Evolutionary conservation across 2,113 vertebrate species (phyloP), one percentile per base, ranked within the genome.

Genomic region (Eleginops maclovinus): DNA sequence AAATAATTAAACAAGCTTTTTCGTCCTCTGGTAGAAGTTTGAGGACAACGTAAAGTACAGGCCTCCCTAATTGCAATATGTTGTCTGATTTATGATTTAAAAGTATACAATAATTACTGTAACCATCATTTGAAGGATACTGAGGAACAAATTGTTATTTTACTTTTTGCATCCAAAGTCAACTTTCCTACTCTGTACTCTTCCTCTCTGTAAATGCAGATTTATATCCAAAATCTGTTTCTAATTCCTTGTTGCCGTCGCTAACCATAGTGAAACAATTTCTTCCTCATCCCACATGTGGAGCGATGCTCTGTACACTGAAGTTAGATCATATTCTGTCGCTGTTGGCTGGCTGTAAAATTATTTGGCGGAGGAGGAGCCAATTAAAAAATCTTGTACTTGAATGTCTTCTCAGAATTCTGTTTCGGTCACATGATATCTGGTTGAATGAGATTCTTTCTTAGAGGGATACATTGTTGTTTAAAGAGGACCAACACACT

Each of bases 131-230:
- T 8, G 43, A 15, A 46, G 19, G 24, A 55, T 56, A 41, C 47
- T 43, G 81, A 76, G 78, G 81, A 86, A 72, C 81, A 77, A 82
- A 73, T 13, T 72, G 11, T 74, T 80, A 11, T 86, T 84, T 77
- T 55, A 65, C 72, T 87, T 75, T 58, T 81, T 77, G 68, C 73
- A 82, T 88, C 46, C 75, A 5, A 78, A 67, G 43, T 63, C 15
- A 59, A 5, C 43, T 22, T 49, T 69, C 36, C 12, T 24, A 9
- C 17, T 59, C 26, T n/a, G 5, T 21, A 41, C 3, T 58, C 10
- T 54, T 59, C 60, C 21, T 36, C 6, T 56, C 41, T 61, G 15
- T 16, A 31, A 72, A 22, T 26, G 26, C 44, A 55, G 7, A 28
- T 66, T 15, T 14, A 44, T 46, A 63, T 74, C 60, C 1, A 43